phyloP scores from a whole-genome alignment of 1,140 invertebrate species.

The Camponotus vicinus region DNA sequence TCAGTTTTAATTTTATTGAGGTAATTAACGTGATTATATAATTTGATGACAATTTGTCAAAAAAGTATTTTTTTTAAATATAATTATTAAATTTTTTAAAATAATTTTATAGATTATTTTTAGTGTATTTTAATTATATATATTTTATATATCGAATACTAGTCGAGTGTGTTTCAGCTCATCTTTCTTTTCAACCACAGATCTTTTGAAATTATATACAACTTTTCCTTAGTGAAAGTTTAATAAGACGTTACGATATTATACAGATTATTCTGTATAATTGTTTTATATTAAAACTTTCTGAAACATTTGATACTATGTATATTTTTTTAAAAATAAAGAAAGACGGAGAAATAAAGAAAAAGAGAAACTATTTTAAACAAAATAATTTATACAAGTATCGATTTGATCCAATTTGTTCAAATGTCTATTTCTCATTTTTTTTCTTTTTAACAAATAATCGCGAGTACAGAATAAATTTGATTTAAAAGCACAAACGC shows the following conservation, averaged over 20 bases:
- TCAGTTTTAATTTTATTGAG: not conserved
- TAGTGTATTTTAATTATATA: not conserved
- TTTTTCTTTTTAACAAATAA: not conserved
- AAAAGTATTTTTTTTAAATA: not conserved
- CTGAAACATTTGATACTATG: no score
- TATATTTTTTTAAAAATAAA: no score
- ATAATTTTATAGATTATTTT: not conserved
- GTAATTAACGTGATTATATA: not conserved
- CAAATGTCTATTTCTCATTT: not conserved
- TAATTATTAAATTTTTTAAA: not conserved
- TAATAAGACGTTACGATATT: not conserved
- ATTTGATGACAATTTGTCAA: not conserved
- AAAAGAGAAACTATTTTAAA: not conserved
- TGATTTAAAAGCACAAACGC: not conserved
- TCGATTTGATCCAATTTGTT: not conserved
- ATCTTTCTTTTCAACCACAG: not conserved
- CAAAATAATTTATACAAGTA: not conserved
- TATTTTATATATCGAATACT: not conserved
- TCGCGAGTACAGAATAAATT: no score
- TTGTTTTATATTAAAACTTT: no score
- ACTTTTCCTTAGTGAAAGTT: slow-evolving; percentile 14
- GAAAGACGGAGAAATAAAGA: no score
- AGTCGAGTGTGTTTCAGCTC: not conserved
- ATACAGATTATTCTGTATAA: not conserved
- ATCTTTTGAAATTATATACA: not conserved